phyloP scores from a whole-genome alignment of 2,797 vertebrate species.

The Heterohyrax brucei region DNA sequence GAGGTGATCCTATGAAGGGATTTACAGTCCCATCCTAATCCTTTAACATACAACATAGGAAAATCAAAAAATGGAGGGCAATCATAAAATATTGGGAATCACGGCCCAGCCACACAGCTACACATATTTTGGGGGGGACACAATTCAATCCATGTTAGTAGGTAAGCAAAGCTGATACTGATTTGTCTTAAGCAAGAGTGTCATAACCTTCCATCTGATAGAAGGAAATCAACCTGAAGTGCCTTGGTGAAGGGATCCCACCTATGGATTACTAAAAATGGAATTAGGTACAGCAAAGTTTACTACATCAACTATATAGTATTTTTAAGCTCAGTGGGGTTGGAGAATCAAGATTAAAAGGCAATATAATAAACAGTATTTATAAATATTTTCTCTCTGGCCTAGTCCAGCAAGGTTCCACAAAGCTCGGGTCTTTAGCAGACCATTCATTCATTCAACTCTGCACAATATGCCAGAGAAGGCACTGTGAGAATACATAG shows the following conservation, averaged over 20 bases:
- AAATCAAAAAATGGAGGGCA: too few relatives aligned
- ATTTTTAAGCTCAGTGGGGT: conserved; percentile 10
- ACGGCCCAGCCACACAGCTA: too few relatives aligned
- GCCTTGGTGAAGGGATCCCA: neutral
- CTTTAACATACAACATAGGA: too few relatives aligned
- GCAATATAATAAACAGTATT: conserved; percentile 16
- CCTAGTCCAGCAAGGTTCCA: neutral
- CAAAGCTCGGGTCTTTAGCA: neutral
- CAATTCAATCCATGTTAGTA: too few relatives aligned
- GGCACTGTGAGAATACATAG: neutral
- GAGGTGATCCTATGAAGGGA: too few relatives aligned
- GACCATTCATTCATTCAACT: conserved; percentile 39
- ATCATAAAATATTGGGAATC: too few relatives aligned
- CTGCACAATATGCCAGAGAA: neutral
- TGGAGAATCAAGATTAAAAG: conserved; percentile 22
- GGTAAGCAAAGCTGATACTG: neutral
- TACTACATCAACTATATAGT: neutral
- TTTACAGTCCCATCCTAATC: too few relatives aligned
- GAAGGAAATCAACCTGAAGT: conserved; percentile 40
- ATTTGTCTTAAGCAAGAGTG: neutral
- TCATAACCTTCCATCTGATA: neutral
- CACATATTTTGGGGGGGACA: too few relatives aligned
- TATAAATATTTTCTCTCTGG: conserved; percentile 48
- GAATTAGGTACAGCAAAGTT: neutral
- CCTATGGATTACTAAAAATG: neutral